phyloP scores from a whole-genome alignment of 2,797 vertebrate species.

The Microctenopoma lineatum region DNA sequence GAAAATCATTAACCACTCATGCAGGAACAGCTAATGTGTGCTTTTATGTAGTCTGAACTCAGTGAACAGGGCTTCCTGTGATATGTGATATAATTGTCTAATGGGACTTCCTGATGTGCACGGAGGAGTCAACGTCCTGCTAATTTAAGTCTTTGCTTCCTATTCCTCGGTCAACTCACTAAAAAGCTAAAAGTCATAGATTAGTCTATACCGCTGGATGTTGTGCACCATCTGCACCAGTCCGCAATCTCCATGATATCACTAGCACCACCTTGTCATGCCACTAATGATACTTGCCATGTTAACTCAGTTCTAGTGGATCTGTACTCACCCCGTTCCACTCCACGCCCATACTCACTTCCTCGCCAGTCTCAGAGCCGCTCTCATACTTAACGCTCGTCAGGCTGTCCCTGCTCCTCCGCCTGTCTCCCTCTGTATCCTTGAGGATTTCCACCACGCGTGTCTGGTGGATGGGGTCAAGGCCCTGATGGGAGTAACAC shows the following conservation, averaged over 20 bases:
- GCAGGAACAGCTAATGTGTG: not conserved
- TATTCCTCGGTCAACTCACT: not conserved
- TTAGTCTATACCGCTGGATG: not conserved
- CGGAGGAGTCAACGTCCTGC: not conserved
- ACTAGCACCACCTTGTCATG: conserved; percentile 41
- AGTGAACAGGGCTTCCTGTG: not conserved
- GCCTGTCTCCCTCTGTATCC: conserved; percentile 87
- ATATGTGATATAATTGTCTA: not conserved
- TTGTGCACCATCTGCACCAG: conserved; percentile 59
- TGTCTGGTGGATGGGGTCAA: conserved; percentile 94
- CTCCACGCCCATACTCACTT: conserved; percentile 98
- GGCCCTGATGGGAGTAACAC: conserved; percentile 82
- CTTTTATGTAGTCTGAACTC: not conserved
- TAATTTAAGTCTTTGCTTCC: not conserved
- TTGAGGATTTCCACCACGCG: conserved; percentile 97
- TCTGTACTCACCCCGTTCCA: conserved; percentile 99
- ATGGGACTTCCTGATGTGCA: not conserved
- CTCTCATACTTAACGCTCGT: conserved; percentile 94
- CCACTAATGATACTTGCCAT: conserved; percentile 38
- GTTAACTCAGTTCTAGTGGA: conserved; percentile 79
- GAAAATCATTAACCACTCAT: conserved; percentile 5
- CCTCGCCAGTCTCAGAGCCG: conserved; percentile 92
- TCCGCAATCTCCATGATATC: conserved; percentile 32
- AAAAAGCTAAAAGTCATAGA: not conserved
- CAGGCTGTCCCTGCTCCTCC: conserved; percentile 87